Conservation (phyloP, 2,888 invertebrate species). For the Dyspetes luteomarginatus region DNA sequence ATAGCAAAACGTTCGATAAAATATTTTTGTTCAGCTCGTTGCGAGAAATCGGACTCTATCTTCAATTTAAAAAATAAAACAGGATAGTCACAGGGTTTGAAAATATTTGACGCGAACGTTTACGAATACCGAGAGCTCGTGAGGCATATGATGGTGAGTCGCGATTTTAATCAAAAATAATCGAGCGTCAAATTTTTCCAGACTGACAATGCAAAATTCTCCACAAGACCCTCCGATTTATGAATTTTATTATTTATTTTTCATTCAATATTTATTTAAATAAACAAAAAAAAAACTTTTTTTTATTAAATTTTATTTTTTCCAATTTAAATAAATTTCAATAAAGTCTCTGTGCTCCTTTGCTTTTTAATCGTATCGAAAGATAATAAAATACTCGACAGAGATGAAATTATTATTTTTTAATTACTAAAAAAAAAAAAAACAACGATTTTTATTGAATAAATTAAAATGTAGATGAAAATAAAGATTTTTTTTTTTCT, state of each 20-base stretch:
- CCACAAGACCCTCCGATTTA: too few relatives aligned
- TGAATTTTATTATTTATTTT: too few relatives aligned
- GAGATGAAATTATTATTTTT: too few relatives aligned
- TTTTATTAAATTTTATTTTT: background rate
- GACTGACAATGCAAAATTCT: too few relatives aligned
- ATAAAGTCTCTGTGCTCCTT: too few relatives aligned
- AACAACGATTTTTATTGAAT: background rate
- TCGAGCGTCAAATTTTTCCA: background rate
- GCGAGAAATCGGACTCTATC: slow-evolving; percentile 27
- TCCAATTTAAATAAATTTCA: background rate
- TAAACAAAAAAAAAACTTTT: background rate
- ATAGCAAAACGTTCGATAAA: slow-evolving; percentile 11
- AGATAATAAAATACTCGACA: too few relatives aligned
- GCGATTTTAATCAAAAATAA: background rate
- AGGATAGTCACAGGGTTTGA: slow-evolving; percentile 19
- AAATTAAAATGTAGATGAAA: background rate
- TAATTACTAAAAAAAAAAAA: background rate
- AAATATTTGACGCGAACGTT: slow-evolving; percentile 39
- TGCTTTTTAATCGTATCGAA: too few relatives aligned
- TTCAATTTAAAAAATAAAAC: slow-evolving; percentile 10
- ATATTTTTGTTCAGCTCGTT: slow-evolving; percentile 28
- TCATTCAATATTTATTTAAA: background rate
- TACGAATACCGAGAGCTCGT: slow-evolving; percentile 66
- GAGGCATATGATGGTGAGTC: too few relatives aligned
- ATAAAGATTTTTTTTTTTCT: too few relatives aligned